Conservation (phyloP, 2,113 vertebrate species). For the Stegastes partitus region DNA sequence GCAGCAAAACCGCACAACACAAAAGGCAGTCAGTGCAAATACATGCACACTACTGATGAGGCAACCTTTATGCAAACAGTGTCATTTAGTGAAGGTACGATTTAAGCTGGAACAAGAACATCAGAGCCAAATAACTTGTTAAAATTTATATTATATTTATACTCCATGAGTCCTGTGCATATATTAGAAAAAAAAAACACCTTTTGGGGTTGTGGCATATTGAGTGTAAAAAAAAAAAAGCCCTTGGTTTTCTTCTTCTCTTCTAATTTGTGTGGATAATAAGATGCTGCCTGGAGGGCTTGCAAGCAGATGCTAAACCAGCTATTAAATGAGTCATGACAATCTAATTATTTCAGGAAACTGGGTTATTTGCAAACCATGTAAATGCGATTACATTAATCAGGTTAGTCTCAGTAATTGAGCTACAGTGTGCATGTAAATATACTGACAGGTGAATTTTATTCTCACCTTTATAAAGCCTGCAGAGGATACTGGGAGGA, state of each 20-base stretch:
- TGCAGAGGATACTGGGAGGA: slow-evolving; percentile 40
- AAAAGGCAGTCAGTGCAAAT: slow-evolving; percentile 21
- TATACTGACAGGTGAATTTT: slow-evolving; percentile 44
- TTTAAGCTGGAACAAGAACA: too few relatives aligned
- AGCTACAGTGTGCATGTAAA: slow-evolving; percentile 44
- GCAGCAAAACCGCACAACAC: slow-evolving; percentile 10
- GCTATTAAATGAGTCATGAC: slow-evolving; percentile 4
- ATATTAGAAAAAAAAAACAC: too few relatives aligned
- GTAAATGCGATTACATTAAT: slow-evolving; percentile 3
- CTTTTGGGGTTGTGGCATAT: too few relatives aligned
- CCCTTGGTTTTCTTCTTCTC: not conserved
- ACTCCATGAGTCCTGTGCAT: too few relatives aligned
- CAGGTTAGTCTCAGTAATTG: slow-evolving; percentile 1
- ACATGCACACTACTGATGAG: slow-evolving; percentile 17
- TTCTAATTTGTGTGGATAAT: not conserved
- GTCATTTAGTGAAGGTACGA: not conserved
- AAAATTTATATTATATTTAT: too few relatives aligned
- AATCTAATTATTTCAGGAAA: slow-evolving; percentile 16
- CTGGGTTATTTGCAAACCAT: not conserved
- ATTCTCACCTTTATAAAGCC: slow-evolving; percentile 33
- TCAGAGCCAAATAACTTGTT: too few relatives aligned
- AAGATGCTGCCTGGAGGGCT: not conserved
- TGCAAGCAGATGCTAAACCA: not conserved
- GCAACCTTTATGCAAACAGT: too few relatives aligned
- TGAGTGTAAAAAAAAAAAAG: too few relatives aligned